phyloP scores from a whole-genome alignment of 1,140 invertebrate species.

The Lineus longissimus region DNA sequence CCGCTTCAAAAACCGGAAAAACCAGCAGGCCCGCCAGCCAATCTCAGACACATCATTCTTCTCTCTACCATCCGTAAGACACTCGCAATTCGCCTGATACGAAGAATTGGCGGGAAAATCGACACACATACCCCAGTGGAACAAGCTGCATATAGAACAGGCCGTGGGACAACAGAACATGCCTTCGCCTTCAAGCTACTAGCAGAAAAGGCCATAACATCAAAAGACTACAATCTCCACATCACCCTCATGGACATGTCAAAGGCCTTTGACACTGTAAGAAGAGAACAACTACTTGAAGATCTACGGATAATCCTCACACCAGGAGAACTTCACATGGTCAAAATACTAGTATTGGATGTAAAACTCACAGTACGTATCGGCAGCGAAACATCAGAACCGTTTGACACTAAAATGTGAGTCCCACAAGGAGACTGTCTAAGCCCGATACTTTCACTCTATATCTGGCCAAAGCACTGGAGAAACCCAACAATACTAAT shows the following conservation, averaged over 20 bases:
- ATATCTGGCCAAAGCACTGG: slow-evolving; percentile 9
- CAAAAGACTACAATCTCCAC: not conserved
- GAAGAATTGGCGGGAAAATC: not conserved
- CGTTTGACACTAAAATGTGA: not conserved
- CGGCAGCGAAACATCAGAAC: not conserved
- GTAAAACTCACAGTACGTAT: not conserved
- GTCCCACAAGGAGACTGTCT: slow-evolving; percentile 12
- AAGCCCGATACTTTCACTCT: slow-evolving; percentile 11
- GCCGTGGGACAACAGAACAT: not conserved
- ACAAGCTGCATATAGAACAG: not conserved
- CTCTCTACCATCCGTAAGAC: not conserved
- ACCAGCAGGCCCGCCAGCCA: not conserved
- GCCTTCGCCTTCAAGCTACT: not conserved
- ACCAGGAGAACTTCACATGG: not conserved
- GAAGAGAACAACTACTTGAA: not conserved
- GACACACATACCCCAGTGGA: not conserved
- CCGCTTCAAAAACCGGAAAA: slow-evolving; percentile 7
- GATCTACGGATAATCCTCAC: slow-evolving; percentile 1
- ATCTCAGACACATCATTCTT: not conserved
- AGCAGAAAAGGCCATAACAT: not conserved
- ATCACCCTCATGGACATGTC: not conserved
- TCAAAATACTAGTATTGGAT: not conserved
- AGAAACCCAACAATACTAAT: not conserved
- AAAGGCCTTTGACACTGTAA: slow-evolving; percentile 4
- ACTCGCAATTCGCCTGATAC: not conserved